Evolutionary conservation across 1,140 invertebrate genomes (phyloP).

Genomic region (Heliconius himera): DNA sequence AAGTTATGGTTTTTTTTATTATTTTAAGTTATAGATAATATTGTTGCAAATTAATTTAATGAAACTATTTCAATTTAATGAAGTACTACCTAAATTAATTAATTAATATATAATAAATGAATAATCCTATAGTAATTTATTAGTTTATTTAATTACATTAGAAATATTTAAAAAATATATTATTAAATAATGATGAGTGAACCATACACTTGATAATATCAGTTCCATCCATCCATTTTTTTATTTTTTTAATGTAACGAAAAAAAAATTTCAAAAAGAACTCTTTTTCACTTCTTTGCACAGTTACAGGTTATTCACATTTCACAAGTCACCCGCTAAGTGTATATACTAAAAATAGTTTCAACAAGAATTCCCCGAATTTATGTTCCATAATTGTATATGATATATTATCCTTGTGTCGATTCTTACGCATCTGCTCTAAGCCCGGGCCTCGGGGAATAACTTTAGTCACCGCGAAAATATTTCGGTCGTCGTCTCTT

Average conservation of each 20-base stretch:
- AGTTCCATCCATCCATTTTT: too few relatives aligned
- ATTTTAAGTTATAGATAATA: too few relatives aligned
- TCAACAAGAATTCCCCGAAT: constrained; percentile 22
- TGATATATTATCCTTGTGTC: neutral
- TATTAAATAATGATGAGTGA: too few relatives aligned
- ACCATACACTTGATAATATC: too few relatives aligned
- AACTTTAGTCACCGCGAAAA: constrained; percentile 15
- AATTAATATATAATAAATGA: too few relatives aligned
- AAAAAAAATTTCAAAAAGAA: neutral
- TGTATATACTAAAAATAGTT: constrained; percentile 18
- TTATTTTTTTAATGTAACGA: too few relatives aligned
- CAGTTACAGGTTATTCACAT: neutral
- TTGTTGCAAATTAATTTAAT: too few relatives aligned
- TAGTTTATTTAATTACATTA: too few relatives aligned
- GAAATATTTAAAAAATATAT: too few relatives aligned
- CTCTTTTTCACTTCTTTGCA: neutral
- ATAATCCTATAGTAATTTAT: too few relatives aligned
- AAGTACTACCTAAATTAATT: too few relatives aligned
- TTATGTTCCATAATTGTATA: neutral
- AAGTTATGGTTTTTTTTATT: neutral
- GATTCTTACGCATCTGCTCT: constrained; percentile 12
- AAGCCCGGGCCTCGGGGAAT: neutral
- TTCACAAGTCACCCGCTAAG: constrained; percentile 10
- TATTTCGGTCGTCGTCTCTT: constrained; percentile 8
- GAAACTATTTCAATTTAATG: too few relatives aligned